Evolutionary conservation across 53 echinoderm and acorn worm genomes (phyloP).

Genomic region (Holothuria scabra): DNA sequence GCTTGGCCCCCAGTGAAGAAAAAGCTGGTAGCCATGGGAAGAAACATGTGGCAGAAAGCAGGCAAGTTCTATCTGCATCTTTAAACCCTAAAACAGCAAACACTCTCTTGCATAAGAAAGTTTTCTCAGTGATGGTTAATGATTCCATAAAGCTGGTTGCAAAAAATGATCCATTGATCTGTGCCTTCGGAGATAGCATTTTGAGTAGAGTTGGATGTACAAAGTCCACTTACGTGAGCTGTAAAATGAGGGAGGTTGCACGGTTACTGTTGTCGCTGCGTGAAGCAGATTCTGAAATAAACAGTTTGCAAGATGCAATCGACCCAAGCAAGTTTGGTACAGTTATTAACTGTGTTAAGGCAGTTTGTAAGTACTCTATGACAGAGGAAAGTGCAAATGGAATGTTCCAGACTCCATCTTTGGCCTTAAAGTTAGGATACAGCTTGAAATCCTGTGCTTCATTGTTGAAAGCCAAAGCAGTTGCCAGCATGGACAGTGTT

Average conservation of each 20-base stretch:
- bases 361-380: not conserved
- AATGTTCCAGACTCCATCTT: not conserved
- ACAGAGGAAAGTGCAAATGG: not conserved
- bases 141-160: not conserved
- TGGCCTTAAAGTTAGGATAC: slow-evolving; percentile 12
- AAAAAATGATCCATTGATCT: slow-evolving; percentile 11
- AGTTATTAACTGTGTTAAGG: not conserved
- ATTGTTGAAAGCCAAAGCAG: not conserved
- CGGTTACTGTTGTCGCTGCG: not conserved
- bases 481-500: not conserved
- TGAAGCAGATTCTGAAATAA: not conserved
- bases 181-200: not conserved
- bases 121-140: not conserved
- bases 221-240: slow-evolving; percentile 1
- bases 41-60: slow-evolving; percentile 3
- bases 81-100: not conserved
- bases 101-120: not conserved
- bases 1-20: not conserved
- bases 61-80: not conserved
- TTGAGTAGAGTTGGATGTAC: not conserved
- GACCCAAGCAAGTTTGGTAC: slow-evolving; percentile 2
- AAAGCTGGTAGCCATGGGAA: not conserved
- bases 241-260: not conserved
- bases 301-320: not conserved
- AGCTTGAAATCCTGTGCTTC: slow-evolving; percentile 10